Evolutionary conservation across 2,113 vertebrate species (phyloP), one percentile per base, ranked within the genome.

Genomic region (Falco punctatus): DNA sequence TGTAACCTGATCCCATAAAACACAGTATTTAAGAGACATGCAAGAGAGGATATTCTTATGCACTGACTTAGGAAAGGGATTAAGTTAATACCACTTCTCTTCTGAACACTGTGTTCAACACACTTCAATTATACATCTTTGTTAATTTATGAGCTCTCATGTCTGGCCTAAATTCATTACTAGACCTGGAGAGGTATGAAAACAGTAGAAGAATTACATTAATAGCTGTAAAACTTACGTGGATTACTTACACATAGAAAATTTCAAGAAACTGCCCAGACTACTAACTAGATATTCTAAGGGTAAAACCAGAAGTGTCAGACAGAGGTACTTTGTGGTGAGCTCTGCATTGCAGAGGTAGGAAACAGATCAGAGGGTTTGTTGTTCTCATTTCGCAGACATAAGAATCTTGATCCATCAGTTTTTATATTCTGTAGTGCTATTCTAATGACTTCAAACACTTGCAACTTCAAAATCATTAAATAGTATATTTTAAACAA

Each of bases 401-500:
- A 8, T 26, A 49, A 85, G 74, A 80, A 86, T 61, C 58, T 93
- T n/a, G 58, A 95, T 93, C 78, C 66, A 90, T 85, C 70, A n/a
- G 10, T 7, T 90, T 96, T 82, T 87, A 80, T 73, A 92, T 85
- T 96, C 78, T 70, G 78, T 78, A 72, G 54, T 32, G 78, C 33
- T 91, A 54, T 57, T 87, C 64, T 49, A 87, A 87, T 23, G 11
- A 90, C 87, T 95, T 95, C 94, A 96, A 95, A 94, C 92, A 85
- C 87, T 75, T 74, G 9, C 69, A 44, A 79, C 81, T 90, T 94
- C 84, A 92, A 87, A 94, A 94, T 72, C 78, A 87, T 21, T 87
- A 77, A 95, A 79, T 22, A 58, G n/a, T 67, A n/a, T 49, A 64
- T 94, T 94, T 90, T 81, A 75, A 94, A 91, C 84, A 90, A 94